These are phyloP conservation scores for Muscicapa adusta DNA, from an alignment of 2,113 vertebrate species.

Conservation along the genomic window DNA sequence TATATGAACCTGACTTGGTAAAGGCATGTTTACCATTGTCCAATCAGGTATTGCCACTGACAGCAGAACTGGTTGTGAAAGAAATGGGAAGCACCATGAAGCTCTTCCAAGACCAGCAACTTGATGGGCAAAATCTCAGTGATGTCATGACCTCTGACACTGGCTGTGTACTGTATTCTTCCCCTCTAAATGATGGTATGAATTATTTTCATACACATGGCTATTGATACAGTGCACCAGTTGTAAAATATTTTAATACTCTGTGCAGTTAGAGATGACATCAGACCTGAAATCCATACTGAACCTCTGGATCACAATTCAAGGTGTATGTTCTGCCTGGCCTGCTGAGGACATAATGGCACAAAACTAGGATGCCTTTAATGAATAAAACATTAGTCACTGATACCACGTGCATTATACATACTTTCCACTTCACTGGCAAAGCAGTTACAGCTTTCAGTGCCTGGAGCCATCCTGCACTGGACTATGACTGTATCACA, in stretches of 20 bases:
- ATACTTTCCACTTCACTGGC: conserved; percentile 37
- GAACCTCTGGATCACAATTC: not conserved
- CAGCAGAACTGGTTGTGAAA: not conserved
- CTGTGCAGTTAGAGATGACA: not conserved
- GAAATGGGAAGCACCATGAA: not conserved
- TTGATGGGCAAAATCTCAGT: not conserved
- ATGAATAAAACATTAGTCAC: conserved; percentile 60
- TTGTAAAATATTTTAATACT: not conserved
- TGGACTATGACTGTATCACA: not conserved
- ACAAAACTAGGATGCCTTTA: conserved; percentile 49
- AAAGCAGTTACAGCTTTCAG: conserved; percentile 23
- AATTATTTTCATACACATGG: not conserved
- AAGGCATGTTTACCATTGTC: not conserved
- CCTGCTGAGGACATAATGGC: not conserved
- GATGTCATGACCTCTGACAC: not conserved
- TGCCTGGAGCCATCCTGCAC: conserved; percentile 12
- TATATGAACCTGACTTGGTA: not conserved
- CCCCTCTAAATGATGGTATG: not conserved
- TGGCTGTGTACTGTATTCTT: not conserved
- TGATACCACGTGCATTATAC: conserved; percentile 31
- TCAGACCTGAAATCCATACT: not conserved
- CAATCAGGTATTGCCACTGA: not conserved
- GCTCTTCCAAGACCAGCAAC: not conserved
- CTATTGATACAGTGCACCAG: not conserved
- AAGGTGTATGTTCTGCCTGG: conserved; percentile 36